Evolutionary conservation across 2,113 vertebrate genomes (phyloP).

Genomic region (Nycticebus coucang): DNA sequence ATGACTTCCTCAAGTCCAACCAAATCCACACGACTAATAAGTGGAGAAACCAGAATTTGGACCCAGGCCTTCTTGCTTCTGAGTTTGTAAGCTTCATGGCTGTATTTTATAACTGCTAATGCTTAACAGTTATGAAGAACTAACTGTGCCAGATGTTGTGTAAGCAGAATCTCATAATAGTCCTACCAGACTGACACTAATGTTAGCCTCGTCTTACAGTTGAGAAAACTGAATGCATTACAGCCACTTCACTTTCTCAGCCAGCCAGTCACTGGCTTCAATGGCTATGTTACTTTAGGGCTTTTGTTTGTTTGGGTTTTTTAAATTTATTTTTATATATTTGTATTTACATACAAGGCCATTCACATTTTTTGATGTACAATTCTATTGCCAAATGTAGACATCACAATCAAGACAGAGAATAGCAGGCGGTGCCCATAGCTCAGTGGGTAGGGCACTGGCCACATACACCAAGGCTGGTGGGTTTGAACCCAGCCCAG

Average conservation of each 20-base stretch:
- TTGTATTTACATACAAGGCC: not conserved
- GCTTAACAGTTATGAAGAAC: not conserved
- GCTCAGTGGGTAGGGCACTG: no score
- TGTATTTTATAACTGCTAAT: not conserved
- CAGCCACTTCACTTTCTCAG: not conserved
- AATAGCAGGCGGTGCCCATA: no score
- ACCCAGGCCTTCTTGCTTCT: not conserved
- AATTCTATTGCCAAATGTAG: not conserved
- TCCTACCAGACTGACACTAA: not conserved
- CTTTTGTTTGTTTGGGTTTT: not conserved
- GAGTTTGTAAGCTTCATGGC: not conserved
- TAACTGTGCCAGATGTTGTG: not conserved
- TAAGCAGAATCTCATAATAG: not conserved
- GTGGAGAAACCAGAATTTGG: not conserved
- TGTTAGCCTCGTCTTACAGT: not conserved
- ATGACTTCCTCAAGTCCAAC: not conserved
- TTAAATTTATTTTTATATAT: not conserved
- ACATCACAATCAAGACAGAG: not conserved
- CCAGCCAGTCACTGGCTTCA: not conserved
- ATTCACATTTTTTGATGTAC: not conserved
- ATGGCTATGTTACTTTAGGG: not conserved
- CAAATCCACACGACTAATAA: not conserved
- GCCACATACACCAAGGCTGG: no score
- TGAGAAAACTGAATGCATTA: not conserved
- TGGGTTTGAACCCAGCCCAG: no score